A percentile compares a stretch with the other conserved stretches of the same genome.
Evolutionary conservation across 2,113 vertebrate species (phyloP).

Genomic region (Merops nubicus): DNA sequence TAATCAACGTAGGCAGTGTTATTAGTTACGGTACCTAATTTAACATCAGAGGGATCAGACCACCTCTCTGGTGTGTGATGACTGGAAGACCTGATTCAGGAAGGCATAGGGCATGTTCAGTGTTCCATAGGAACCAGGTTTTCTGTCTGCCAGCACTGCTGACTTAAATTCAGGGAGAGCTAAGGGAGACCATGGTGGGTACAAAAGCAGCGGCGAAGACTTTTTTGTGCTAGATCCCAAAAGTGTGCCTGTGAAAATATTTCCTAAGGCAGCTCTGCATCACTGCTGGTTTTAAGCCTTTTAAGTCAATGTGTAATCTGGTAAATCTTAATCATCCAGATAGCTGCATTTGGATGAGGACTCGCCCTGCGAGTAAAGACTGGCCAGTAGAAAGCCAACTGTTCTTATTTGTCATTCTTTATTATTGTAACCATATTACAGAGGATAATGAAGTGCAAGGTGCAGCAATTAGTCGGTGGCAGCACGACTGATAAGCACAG

Average conservation of each 20-base stretch:
- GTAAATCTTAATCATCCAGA: background rate
- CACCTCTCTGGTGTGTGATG: conserved; percentile 42
- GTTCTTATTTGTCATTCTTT: conserved; percentile 43
- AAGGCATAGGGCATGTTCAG: background rate
- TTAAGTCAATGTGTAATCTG: conserved; percentile 20
- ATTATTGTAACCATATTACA: conserved; percentile 41
- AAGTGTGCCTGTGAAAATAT: conserved; percentile 28
- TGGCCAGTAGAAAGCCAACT: background rate
- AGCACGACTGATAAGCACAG: conserved; percentile 39
- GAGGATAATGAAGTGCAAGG: conserved; percentile 56
- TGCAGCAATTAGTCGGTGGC: conserved; percentile 62
- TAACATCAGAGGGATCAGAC: conserved; percentile 57
- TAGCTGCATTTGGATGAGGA: background rate
- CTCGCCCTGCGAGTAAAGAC: background rate
- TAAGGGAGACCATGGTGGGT: background rate
- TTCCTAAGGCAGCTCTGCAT: conserved; percentile 37
- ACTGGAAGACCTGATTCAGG: conserved; percentile 16
- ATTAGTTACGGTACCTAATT: conserved; percentile 23
- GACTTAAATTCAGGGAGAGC: background rate
- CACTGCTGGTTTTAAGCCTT: background rate
- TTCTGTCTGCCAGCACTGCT: background rate
- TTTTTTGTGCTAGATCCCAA: conserved; percentile 38
- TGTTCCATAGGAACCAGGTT: background rate
- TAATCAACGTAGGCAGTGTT: conserved; percentile 30
- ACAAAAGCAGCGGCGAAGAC: conserved; percentile 20